These are phyloP conservation scores for Pocillopora verrucosa DNA, from an alignment of 64 coral and sea anemone genomes.

Conservation along the genomic window DNA sequence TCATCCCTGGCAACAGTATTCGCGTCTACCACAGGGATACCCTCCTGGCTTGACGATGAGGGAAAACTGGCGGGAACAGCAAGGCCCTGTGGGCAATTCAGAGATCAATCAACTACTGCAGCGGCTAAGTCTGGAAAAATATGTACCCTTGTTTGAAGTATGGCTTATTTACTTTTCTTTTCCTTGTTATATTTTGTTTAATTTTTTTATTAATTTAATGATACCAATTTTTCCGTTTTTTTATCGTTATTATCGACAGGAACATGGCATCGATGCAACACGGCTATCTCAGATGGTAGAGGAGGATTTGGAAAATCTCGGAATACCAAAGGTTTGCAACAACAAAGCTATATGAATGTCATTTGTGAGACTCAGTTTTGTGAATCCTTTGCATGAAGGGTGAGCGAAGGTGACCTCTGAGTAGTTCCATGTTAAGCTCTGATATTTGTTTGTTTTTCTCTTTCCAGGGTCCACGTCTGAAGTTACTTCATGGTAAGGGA, in stretches of 20 bases:
- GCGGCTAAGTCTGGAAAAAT: slow-evolving; percentile 73
- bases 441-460: not conserved
- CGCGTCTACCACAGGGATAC: slow-evolving; percentile 44
- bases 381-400: not conserved
- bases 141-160: slow-evolving; percentile 85
- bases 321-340: slow-evolving; percentile 80
- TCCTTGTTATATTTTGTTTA: not conserved
- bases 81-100: not conserved
- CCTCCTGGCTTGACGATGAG: slow-evolving; percentile 44
- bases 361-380: not conserved
- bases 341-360: not conserved
- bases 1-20: slow-evolving; percentile 57
- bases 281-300: slow-evolving; percentile 74
- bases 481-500: slow-evolving; percentile 76
- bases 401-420: not conserved
- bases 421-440: not conserved
- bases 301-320: slow-evolving; percentile 87
- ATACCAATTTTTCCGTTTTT: too few species aligned
- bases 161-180: slow-evolving; percentile 1
- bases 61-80: slow-evolving; percentile 59
- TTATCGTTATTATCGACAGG: slow-evolving; percentile 14
- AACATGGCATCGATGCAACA: slow-evolving; percentile 71
- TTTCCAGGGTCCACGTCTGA: slow-evolving; percentile 90
- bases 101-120: slow-evolving; percentile 69
- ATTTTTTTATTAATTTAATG: not conserved